Conservation (phyloP, 1,140 invertebrate species). For the Reticulitermes speratus region DNA sequence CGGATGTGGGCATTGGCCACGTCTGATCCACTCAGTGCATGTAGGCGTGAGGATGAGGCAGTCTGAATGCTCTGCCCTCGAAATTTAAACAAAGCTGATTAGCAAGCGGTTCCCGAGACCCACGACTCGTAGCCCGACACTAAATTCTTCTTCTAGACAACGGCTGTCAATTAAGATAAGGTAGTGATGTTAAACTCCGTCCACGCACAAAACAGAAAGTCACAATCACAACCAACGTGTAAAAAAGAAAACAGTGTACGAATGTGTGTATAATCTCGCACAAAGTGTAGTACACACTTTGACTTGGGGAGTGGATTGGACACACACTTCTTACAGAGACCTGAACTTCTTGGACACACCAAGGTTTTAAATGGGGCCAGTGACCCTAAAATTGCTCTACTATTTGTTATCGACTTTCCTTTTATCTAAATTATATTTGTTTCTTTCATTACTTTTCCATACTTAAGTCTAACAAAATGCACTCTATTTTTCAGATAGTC, state of each 20-base stretch:
- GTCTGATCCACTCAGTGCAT: neutral
- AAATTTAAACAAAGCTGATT: conserved; percentile 13
- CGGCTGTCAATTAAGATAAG: conserved; percentile 15
- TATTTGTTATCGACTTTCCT: too few relatives aligned
- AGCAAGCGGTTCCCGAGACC: neutral
- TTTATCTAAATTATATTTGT: too few relatives aligned
- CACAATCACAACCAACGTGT: neutral
- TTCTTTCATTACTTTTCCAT: too few relatives aligned
- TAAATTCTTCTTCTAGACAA: conserved; percentile 9
- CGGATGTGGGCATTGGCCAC: too few relatives aligned
- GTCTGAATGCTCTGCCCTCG: neutral
- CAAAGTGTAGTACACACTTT: neutral
- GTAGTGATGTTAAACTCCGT: neutral
- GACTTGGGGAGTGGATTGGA: too few relatives aligned
- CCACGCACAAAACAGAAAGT: neutral
- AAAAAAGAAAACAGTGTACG: neutral
- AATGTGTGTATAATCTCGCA: neutral
- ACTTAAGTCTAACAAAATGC: too few relatives aligned
- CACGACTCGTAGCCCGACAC: neutral
- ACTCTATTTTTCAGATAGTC: too few relatives aligned
- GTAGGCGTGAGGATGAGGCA: neutral
- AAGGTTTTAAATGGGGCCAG: too few relatives aligned
- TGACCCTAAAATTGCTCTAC: too few relatives aligned
- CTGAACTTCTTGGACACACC: too few relatives aligned
- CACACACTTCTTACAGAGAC: too few relatives aligned